phyloP scores from a whole-genome alignment of 2,113 vertebrate species.

The Chaenogobius annularis region DNA sequence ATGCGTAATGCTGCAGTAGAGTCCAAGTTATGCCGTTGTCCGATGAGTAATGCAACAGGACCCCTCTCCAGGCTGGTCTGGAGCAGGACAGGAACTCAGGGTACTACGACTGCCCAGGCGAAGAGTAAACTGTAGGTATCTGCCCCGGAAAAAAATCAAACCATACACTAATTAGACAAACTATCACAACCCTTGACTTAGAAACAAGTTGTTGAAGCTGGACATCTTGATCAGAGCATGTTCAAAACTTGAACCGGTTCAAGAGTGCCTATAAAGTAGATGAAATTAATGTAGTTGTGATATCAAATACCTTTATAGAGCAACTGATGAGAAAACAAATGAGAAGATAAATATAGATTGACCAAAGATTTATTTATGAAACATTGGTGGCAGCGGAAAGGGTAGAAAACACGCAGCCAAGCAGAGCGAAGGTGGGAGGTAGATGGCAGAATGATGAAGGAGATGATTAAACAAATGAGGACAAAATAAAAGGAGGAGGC shows the following conservation, averaged over 20 bases:
- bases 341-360: neutral
- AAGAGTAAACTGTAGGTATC: slow-evolving; percentile 95
- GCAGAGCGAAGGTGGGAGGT: slow-evolving; percentile 28
- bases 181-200: neutral
- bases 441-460: slow-evolving; percentile 48
- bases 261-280: neutral
- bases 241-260: too few relatives aligned
- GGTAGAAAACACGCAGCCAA: slow-evolving; percentile 40
- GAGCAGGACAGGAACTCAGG: slow-evolving; percentile 92
- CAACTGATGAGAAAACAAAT: slow-evolving; percentile 18
- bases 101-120: slow-evolving; percentile 93
- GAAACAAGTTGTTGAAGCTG: neutral
- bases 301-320: neutral
- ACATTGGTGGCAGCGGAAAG: slow-evolving; percentile 4
- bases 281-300: neutral
- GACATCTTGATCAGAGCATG: neutral
- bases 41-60: slow-evolving; percentile 92
- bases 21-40: slow-evolving; percentile 98
- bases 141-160: slow-evolving; percentile 51
- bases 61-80: slow-evolving; percentile 92
- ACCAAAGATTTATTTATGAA: slow-evolving; percentile 15
- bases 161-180: neutral
- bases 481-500: slow-evolving; percentile 42
- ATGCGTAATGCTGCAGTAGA: slow-evolving; percentile 91
- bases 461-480: slow-evolving; percentile 59